Conservation (phyloP, 1,140 invertebrate genomes). For the Pomacea maculata region DNA sequence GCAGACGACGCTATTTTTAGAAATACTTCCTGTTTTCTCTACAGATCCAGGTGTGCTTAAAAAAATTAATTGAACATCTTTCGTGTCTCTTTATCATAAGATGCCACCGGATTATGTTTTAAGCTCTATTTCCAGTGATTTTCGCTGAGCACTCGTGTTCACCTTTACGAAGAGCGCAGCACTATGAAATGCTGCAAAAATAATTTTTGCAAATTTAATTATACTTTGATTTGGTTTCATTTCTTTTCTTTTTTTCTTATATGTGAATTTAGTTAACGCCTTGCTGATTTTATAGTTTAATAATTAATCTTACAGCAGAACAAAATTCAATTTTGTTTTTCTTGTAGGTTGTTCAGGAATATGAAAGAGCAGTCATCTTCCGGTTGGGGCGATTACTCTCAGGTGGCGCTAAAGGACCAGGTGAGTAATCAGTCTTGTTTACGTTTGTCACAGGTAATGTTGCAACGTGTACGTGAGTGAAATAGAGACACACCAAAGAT, state of each 20-base stretch:
- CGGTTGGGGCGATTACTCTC: slow-evolving; percentile 69
- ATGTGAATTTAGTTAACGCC: not conserved
- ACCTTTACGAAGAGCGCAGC: not conserved
- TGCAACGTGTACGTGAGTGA: too few relatives aligned
- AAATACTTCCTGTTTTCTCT: too few relatives aligned
- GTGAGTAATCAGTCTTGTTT: slow-evolving; percentile 38
- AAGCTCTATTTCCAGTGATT: too few relatives aligned
- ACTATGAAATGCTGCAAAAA: not conserved
- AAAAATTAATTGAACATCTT: too few relatives aligned
- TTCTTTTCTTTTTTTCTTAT: not conserved
- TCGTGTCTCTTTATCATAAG: too few relatives aligned
- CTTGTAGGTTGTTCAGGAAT: slow-evolving; percentile 62
- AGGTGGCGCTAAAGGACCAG: slow-evolving; percentile 87
- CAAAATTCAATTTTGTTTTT: not conserved
- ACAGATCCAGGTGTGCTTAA: too few relatives aligned
- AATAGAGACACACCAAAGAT: too few relatives aligned
- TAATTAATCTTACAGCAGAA: not conserved
- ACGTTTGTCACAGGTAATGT: too few relatives aligned
- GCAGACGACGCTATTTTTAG: too few relatives aligned
- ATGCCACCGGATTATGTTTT: too few relatives aligned
- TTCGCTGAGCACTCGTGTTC: not conserved
- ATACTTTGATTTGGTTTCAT: not conserved
- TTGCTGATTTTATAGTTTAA: not conserved
- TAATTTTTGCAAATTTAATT: not conserved
- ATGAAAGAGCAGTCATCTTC: slow-evolving; percentile 69